Base-by-base conservation (phyloP, 2,113 vertebrate species). In the Dipodomys merriami region DNA sequence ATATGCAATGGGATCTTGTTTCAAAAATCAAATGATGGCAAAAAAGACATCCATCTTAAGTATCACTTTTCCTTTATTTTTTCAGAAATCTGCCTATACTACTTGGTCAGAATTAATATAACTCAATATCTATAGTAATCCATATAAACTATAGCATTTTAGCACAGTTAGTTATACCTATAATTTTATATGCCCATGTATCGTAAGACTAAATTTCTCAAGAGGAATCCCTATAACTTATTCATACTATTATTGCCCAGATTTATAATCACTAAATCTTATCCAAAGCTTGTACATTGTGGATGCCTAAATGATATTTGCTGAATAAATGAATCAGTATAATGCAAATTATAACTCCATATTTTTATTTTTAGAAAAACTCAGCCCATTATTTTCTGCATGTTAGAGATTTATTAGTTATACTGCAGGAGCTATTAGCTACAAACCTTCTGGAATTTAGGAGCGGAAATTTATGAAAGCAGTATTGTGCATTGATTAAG, bases 281-380 rank as follows among this genome's bases (percentile, higher is more conserved):
- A 0, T 86, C 93, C 62, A 68, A 39, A 76, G 44, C 27, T 80
- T 81, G 30, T 64, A n/a, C 22, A 27, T 57, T 35, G 6, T 20
- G 1, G 4, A 10, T 49, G 20, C 49, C 86, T 8, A 83, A 12
- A 19, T 85, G 33, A 90, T 90, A n/a, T 57, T 72, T 92, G 62
- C 62, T 53, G 27, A 83, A 81, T 89, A 93, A 83, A 53, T 60
- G 7, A 76, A 91, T 91, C 67, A 88, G 46, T 44, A 46, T 60
- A 86, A 91, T 81, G 44, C 22, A 84, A 87, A 92, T 91, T 81
- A 87, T 4, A 77, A 35, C 4, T 81, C 23, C 25, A 1, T 67
- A 46, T 68, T 84, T 84, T 78, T 86, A 44, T 83, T 88, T 87
- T 93, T 93, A 73, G 84, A 94, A 87, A 93, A 82, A 77, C 23